Percentiles rank a stretch among this genome's conserved stretches.
Evolutionary conservation across 1,140 invertebrate genomes (phyloP).

Genomic region (Musca domestica): DNA sequence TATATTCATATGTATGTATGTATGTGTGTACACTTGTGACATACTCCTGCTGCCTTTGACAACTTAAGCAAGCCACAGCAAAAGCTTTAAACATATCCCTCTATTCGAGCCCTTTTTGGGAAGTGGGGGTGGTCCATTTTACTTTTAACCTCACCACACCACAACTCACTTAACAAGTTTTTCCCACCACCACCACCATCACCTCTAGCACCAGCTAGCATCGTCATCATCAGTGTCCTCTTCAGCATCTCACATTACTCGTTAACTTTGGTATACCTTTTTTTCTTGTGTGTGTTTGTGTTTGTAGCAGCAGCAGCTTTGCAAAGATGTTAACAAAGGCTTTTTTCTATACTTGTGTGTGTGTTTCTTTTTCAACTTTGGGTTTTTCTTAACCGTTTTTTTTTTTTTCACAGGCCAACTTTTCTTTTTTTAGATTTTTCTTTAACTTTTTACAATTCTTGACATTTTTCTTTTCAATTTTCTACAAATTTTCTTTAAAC

Average conservation of each 20-base stretch:
- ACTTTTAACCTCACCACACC: neutral
- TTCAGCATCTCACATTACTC: slow-evolving; percentile 27
- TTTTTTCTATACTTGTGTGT: neutral
- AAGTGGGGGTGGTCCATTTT: neutral
- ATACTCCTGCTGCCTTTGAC: too few species aligned
- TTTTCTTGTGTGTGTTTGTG: slow-evolving; percentile 16
- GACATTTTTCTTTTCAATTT: neutral
- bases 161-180: neutral
- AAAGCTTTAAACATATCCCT: too few species aligned
- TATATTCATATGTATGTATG: neutral
- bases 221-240: slow-evolving; percentile 21
- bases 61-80: too few species aligned
- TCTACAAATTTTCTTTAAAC: neutral
- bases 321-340: too few species aligned
- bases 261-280: slow-evolving; percentile 2
- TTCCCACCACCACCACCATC: neutral
- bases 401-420: slow-evolving; percentile 12
- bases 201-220: neutral
- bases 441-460: neutral
- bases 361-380: neutral
- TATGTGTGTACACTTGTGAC: too few species aligned
- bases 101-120: too few species aligned
- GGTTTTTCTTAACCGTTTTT: neutral
- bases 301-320: neutral
- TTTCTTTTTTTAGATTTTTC: neutral